Evolutionary conservation across 2,888 invertebrate genomes (phyloP), one percentile per base, ranked within the genome.

Genomic region (Epirrhoe tristata): DNA sequence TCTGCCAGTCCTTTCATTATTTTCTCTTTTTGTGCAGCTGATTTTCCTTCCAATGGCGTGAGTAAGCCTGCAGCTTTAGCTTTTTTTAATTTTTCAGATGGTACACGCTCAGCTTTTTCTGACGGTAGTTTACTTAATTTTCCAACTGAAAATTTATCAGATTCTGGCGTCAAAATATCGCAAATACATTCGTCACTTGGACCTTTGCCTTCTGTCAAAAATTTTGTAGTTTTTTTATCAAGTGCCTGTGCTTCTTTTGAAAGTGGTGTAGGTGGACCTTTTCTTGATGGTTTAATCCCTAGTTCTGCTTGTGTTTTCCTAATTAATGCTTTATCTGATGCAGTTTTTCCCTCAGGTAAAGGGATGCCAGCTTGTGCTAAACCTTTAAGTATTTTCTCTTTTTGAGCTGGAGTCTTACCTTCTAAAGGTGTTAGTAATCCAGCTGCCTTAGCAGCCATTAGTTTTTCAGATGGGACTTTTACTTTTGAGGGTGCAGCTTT

Each of bases 131-230:
- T 74, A 3, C 72, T 75, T 57, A 24, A 24, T 24, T 24, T 24
- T 24, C 24, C 24, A 54, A 73, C 77, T 4, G 69, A 75, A 36
- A 70, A 32, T 58, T 68, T 76, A 61, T 74, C 73, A 12, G 69
- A 66, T 69, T 78, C 78, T 1, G 79, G 79, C 8, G 81, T 79
- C 12, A 81, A 69, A 48, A 79, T 67, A 56, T 71, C 70, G 69
- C 80, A 78, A 58, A 83, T 81, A 62, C 83, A 83, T 75, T 83
- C 80, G 55, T 81, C 82, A 51, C 75, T 77, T 7, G 81, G 81
- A 0, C 82, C 82, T 71, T 78, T 78, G 1, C 77, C 78, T 73
- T 81, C 81, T 70, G 70, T 80, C 34, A 80, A 39, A 31, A 71
- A 54, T 72, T 81, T 81, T n/a, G 76, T 75, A 0, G 80, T 79